phyloP scores from a whole-genome alignment of 1,140 invertebrate genomes.

The Papilio machaon region DNA sequence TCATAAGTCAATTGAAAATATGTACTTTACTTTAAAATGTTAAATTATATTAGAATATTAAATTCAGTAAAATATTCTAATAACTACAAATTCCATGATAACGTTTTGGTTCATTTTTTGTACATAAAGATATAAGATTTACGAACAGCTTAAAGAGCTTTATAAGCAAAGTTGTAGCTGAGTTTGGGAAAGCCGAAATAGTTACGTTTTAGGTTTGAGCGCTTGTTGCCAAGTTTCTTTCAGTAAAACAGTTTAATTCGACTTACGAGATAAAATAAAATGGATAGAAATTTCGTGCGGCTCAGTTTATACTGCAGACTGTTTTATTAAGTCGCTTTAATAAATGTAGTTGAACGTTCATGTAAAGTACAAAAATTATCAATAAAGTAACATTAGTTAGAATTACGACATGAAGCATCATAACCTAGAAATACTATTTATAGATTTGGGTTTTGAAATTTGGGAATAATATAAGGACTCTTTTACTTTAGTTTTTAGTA shows the following conservation, averaged over 20 bases:
- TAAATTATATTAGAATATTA: too few species aligned
- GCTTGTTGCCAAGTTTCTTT: constrained; percentile 26
- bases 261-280: constrained; percentile 18
- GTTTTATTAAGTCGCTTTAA: background rate
- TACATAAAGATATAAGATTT: constrained; percentile 21
- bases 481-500: too few species aligned
- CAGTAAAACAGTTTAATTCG: constrained; percentile 5
- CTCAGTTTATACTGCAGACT: constrained; percentile 1
- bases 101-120: background rate
- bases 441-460: too few species aligned
- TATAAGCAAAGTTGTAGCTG: constrained; percentile 24
- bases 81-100: background rate
- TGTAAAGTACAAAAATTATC: background rate
- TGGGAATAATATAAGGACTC: too few species aligned
- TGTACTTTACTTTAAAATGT: too few species aligned
- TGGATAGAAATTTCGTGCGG: constrained; percentile 3
- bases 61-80: background rate
- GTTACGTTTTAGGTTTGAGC: constrained; percentile 12
- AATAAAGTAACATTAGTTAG: background rate
- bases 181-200: constrained; percentile 20
- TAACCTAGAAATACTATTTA: too few species aligned
- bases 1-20: too few species aligned
- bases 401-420: too few species aligned
- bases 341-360: background rate
- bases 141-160: constrained; percentile 20